Conservation (phyloP, 1,140 invertebrate genomes). For the Drosophila sproati region DNA sequence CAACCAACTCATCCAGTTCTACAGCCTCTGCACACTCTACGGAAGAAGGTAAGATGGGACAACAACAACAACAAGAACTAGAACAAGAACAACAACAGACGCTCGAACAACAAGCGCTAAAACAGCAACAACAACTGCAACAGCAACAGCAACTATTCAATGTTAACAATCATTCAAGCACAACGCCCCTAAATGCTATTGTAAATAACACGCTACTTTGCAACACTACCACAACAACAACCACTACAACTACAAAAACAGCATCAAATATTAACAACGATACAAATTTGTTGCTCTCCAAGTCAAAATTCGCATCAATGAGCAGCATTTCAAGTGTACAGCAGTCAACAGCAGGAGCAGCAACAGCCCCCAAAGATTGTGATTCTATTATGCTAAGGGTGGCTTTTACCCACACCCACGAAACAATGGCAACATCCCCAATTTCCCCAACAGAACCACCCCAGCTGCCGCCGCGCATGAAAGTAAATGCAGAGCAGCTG, state of each 20-base stretch:
- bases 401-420: conserved; percentile 40
- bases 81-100: conserved; percentile 10
- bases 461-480: conserved; percentile 63
- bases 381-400: conserved; percentile 54
- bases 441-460: conserved; percentile 31
- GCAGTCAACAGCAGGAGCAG: conserved; percentile 8
- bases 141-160: background rate
- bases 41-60: conserved; percentile 79
- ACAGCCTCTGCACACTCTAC: conserved; percentile 60
- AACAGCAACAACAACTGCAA: background rate
- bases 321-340: conserved; percentile 76
- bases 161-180: conserved; percentile 13
- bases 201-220: conserved; percentile 72
- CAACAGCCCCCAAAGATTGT: conserved; percentile 38
- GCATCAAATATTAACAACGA: background rate
- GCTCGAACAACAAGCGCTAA: conserved; percentile 3
- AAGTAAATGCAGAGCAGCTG: conserved; percentile 56
- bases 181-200: conserved; percentile 40
- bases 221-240: conserved; percentile 41
- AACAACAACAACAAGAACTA: conserved; percentile 16
- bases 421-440: conserved; percentile 12
- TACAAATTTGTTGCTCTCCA: conserved; percentile 38
- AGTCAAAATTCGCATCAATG: conserved; percentile 69
- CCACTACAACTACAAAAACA: background rate
- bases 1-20: conserved; percentile 68